Conservation (phyloP, 2,797 vertebrate genomes). For the Arrhamphus sclerolepis region DNA sequence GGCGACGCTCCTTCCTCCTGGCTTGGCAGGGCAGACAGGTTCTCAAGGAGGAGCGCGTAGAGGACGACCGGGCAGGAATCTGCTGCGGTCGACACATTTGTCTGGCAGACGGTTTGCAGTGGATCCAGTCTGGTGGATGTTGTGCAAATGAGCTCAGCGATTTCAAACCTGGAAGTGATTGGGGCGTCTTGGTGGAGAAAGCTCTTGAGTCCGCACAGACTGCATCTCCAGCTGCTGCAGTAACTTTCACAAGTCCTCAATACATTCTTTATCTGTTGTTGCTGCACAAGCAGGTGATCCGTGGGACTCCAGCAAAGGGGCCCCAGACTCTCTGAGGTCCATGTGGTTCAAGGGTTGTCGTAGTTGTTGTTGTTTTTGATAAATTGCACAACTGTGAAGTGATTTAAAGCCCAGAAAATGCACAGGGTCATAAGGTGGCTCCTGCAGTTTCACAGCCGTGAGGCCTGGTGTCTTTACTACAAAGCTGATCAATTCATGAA, state of each 20-base stretch:
- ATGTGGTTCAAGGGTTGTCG: slow-evolving; percentile 3
- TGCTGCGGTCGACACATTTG: slow-evolving; percentile 67
- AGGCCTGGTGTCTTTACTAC: neutral
- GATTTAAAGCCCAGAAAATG: slow-evolving; percentile 7
- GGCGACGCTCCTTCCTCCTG: slow-evolving; percentile 78
- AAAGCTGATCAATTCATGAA: neutral
- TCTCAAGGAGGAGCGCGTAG: slow-evolving; percentile 74
- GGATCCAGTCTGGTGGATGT: slow-evolving; percentile 47
- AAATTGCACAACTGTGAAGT: slow-evolving; percentile 9
- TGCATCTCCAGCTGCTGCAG: slow-evolving; percentile 32
- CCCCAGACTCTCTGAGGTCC: neutral
- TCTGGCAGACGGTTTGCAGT: slow-evolving; percentile 38
- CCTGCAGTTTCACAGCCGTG: no score
- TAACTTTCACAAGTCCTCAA: slow-evolving; percentile 56
- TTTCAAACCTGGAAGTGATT: slow-evolving; percentile 33
- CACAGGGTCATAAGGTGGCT: neutral
- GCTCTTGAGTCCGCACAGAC: neutral
- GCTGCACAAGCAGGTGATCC: slow-evolving; percentile 18
- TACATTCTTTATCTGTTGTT: slow-evolving; percentile 38
- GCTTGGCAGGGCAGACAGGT: slow-evolving; percentile 82
- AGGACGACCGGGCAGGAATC: slow-evolving; percentile 64
- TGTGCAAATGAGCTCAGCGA: slow-evolving; percentile 52
- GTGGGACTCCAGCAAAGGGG: neutral
- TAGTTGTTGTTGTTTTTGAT: slow-evolving; percentile 18
- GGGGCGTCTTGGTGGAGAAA: slow-evolving; percentile 22